Evolutionary conservation across 2,888 invertebrate species (phyloP).

Genomic region (Callyntrura guangdongensis): DNA sequence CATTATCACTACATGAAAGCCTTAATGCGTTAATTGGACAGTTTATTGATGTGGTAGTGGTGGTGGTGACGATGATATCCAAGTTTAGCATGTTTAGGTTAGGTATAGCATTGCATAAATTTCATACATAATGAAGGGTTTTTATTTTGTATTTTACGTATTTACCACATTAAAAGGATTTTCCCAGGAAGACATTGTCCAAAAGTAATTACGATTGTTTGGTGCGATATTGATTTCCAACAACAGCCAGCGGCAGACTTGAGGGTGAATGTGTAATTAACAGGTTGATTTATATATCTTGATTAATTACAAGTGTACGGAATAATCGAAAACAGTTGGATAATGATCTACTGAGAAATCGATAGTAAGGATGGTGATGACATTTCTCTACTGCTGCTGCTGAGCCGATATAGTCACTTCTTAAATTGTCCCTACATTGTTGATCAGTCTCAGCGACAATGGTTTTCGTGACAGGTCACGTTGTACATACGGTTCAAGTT

Average conservation of each 20-base stretch:
- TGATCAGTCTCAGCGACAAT: neutral
- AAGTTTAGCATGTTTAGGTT: too few relatives aligned
- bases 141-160: neutral
- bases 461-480: neutral
- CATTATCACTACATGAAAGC: too few relatives aligned
- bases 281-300: slow-evolving; percentile 14
- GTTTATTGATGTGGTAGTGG: too few relatives aligned
- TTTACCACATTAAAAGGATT: slow-evolving; percentile 67
- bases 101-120: too few relatives aligned
- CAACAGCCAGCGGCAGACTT: neutral
- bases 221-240: neutral
- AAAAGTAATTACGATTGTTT: neutral
- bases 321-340: neutral
- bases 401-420: neutral
- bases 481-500: neutral
- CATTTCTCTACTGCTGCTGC: neutral
- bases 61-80: too few relatives aligned
- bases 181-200: slow-evolving; percentile 69
- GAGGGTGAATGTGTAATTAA: neutral
- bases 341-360: neutral
- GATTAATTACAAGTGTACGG: neutral
- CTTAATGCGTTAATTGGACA: too few relatives aligned
- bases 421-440: neutral
- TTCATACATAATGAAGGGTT: neutral
- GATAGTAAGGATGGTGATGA: neutral